phyloP scores from a whole-genome alignment of 2,113 vertebrate genomes.

The Pipra filicauda region DNA sequence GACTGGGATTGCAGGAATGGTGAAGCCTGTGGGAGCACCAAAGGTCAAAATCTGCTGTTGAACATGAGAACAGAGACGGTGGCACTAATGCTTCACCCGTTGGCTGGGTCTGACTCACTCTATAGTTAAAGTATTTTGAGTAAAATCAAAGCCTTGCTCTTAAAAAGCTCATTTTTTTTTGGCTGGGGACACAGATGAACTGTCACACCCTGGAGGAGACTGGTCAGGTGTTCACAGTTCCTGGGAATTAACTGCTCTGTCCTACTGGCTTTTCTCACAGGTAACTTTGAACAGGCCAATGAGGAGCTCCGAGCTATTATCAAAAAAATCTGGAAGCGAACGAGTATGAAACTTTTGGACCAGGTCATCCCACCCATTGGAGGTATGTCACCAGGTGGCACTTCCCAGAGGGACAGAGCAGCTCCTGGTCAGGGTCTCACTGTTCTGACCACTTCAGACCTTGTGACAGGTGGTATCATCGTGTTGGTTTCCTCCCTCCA shows the following conservation, averaged over 20 bases:
- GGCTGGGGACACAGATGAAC: neutral
- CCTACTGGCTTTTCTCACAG: slow-evolving; percentile 55
- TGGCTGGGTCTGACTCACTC: neutral
- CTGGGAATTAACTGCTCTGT: neutral
- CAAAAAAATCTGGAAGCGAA: slow-evolving; percentile 98
- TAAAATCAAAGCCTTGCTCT: neutral
- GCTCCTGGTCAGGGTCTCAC: neutral
- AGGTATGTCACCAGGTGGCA: slow-evolving; percentile 68
- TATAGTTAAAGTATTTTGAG: neutral
- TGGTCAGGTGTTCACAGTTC: neutral
- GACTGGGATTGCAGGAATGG: neutral
- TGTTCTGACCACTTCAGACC: neutral
- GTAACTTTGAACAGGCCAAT: slow-evolving; percentile 95
- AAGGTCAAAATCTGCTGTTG: neutral
- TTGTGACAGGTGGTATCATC: neutral
- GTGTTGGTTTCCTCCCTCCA: slow-evolving; percentile 52
- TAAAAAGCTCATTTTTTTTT: neutral
- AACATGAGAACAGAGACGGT: neutral
- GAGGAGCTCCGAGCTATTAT: slow-evolving; percentile 96
- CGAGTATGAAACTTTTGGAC: slow-evolving; percentile 97
- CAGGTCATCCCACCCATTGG: slow-evolving; percentile 98
- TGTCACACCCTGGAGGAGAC: neutral
- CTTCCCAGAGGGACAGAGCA: neutral
- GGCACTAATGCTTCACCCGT: neutral
- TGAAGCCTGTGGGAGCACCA: neutral